phyloP scores from a whole-genome alignment of 2,113 vertebrate genomes.

The Columba livia region DNA sequence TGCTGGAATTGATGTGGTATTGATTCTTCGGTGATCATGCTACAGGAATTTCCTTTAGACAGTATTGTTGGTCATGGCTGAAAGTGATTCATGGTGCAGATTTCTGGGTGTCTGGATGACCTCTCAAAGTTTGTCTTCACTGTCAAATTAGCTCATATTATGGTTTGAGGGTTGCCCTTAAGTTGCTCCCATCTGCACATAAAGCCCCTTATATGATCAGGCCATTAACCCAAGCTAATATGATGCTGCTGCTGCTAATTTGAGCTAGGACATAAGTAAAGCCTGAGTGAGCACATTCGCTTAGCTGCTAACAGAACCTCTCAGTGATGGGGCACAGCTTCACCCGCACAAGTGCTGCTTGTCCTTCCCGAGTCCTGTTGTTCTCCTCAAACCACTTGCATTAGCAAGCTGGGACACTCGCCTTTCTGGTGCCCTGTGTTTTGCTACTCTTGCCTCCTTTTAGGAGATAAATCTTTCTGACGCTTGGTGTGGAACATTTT shows the following conservation, averaged over 20 bases:
- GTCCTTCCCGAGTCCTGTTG: background rate
- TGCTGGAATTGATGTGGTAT: background rate
- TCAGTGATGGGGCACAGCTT: background rate
- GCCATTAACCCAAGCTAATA: conserved; percentile 26
- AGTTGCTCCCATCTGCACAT: conserved; percentile 53
- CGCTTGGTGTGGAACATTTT: background rate
- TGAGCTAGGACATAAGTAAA: background rate
- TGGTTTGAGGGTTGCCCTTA: conserved; percentile 52
- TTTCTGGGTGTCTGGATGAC: conserved; percentile 54
- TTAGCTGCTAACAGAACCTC: background rate
- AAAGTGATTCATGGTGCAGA: conserved; percentile 42
- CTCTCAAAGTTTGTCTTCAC: conserved; percentile 63
- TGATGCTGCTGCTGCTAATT: conserved; percentile 26
- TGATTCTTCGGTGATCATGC: conserved; percentile 29
- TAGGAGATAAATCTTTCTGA: background rate
- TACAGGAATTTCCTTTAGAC: conserved; percentile 49
- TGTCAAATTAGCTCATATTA: conserved; percentile 58
- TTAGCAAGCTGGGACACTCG: background rate
- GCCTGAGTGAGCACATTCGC: background rate
- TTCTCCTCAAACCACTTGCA: background rate
- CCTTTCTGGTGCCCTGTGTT: background rate
- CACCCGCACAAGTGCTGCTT: background rate
- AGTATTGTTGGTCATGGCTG: background rate
- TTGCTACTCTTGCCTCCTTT: background rate
- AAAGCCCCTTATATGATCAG: conserved; percentile 44